Evolutionary conservation across 2,888 invertebrate genomes (phyloP).

Genomic region (Ecliptopera silaceata): DNA sequence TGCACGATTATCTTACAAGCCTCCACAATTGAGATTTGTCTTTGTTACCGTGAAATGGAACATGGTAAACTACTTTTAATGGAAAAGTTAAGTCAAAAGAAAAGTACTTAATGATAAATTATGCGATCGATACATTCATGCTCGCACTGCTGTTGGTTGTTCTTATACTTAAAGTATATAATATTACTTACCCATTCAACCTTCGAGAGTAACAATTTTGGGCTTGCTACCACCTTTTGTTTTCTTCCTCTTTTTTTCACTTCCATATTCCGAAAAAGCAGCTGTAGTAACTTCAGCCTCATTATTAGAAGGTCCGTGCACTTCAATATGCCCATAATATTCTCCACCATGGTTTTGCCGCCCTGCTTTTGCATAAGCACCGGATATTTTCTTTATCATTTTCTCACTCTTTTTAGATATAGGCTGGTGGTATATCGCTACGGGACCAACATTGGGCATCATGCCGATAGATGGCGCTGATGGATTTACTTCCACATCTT

Average conservation of each 20-base stretch:
- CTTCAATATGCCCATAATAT: constrained; percentile 33
- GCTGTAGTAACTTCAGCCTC: constrained; percentile 1
- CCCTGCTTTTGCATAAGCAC: constrained; percentile 46
- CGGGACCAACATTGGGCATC: constrained; percentile 58
- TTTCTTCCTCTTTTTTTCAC: neutral
- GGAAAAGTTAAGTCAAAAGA: too few relatives aligned
- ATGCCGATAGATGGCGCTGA: constrained; percentile 51
- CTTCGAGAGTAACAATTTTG: neutral
- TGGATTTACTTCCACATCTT: constrained; percentile 55
- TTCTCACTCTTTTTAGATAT: constrained; percentile 59
- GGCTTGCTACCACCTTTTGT: neutral
- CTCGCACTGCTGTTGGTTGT: too few relatives aligned
- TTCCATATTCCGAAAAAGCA: neutral
- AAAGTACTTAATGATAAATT: too few relatives aligned
- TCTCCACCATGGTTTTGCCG: constrained; percentile 29
- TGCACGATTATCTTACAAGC: too few relatives aligned
- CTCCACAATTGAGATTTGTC: too few relatives aligned
- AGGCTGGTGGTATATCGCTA: constrained; percentile 64
- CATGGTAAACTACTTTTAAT: too few relatives aligned
- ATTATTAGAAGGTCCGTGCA: neutral
- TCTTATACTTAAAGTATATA: too few relatives aligned
- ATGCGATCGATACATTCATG: too few relatives aligned
- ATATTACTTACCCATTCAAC: neutral
- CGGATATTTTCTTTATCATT: constrained; percentile 56
- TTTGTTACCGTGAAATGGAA: too few relatives aligned